phyloP scores from a whole-genome alignment of 2,888 invertebrate species.

The Agrotis clavis region DNA sequence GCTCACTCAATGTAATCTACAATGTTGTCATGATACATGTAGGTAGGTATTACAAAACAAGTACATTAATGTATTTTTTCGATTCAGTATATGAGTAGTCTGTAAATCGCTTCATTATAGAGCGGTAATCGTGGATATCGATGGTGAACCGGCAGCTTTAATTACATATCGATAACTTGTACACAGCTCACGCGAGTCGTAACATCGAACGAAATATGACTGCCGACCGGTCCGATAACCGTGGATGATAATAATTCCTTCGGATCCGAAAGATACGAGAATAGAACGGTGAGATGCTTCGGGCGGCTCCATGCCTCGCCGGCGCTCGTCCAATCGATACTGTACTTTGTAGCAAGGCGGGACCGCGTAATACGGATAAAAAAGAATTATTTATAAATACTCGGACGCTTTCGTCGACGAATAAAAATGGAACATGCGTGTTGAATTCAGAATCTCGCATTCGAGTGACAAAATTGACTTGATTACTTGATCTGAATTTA shows the following conservation, averaged over 20 bases:
- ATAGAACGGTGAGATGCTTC: constrained; percentile 74
- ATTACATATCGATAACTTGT: constrained; percentile 62
- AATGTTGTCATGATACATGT: constrained; percentile 53
- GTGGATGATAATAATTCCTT: constrained; percentile 75
- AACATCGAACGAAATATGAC: constrained; percentile 69
- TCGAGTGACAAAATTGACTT: constrained; percentile 59
- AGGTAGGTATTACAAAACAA: constrained; percentile 24
- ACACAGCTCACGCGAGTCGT: constrained; percentile 56
- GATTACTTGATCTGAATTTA: constrained; percentile 34
- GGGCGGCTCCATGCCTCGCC: constrained; percentile 69
- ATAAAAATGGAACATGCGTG: constrained; percentile 55
- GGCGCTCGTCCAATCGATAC: constrained; percentile 80
- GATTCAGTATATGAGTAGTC: constrained; percentile 41
- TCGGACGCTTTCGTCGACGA: constrained; percentile 54
- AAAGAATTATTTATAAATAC: constrained; percentile 72
- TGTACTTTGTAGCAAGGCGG: constrained; percentile 79
- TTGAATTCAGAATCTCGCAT: constrained; percentile 43
- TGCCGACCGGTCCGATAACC: constrained; percentile 71
- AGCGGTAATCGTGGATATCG: constrained; percentile 47
- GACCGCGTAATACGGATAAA: constrained; percentile 67
- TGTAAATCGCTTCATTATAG: constrained; percentile 68
- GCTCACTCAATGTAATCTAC: constrained; percentile 48
- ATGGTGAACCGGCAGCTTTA: constrained; percentile 56
- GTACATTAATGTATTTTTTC: constrained; percentile 30
- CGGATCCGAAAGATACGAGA: constrained; percentile 76